Conservation (phyloP, 2,113 vertebrate genomes). For the Hiodon alosoides region DNA sequence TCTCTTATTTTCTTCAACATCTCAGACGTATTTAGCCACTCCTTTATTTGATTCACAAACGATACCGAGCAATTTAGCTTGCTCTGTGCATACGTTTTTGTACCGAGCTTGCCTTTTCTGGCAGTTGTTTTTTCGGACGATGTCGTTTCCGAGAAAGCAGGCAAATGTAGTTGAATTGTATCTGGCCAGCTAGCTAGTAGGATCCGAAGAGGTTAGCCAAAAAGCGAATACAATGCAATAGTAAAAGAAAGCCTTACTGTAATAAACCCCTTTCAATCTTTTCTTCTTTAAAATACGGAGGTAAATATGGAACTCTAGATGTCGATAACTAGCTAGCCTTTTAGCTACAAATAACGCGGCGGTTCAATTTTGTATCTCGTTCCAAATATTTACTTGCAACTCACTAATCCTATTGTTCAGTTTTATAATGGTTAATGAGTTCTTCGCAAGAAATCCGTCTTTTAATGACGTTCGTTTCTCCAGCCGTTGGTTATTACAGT, state of each 20-base stretch:
- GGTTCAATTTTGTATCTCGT: background rate
- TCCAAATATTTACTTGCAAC: background rate
- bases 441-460: constrained; percentile 8
- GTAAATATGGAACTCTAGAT: background rate
- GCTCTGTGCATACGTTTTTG: constrained; percentile 12
- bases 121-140: background rate
- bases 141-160: constrained; percentile 1
- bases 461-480: background rate
- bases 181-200: background rate
- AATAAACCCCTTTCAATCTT: background rate
- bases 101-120: background rate
- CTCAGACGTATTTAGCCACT: constrained; percentile 3
- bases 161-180: background rate
- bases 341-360: constrained; percentile 16
- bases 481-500: constrained; percentile 10
- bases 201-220: no score
- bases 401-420: background rate
- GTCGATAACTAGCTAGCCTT: constrained; percentile 12
- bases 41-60: background rate
- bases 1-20: constrained; percentile 1
- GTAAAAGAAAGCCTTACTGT: background rate
- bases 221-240: background rate
- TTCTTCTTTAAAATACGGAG: background rate
- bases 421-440: constrained; percentile 1
- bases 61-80: constrained; percentile 6